phyloP scores from a whole-genome alignment of 1,140 invertebrate genomes.

The Cherax destructor region DNA sequence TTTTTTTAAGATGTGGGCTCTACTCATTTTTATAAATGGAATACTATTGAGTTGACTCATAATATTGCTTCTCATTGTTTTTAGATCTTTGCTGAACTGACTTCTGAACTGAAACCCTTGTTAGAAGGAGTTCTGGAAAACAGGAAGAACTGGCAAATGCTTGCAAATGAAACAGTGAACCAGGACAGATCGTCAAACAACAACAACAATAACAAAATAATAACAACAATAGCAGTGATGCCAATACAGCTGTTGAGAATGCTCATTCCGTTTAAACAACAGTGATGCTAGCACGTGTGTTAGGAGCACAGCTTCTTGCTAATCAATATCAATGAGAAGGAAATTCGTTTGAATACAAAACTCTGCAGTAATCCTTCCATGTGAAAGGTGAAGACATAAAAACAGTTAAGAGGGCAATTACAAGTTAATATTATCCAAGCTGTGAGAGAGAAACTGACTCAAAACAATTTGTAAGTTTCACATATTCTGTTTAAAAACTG shows the following conservation, averaged over 20 bases:
- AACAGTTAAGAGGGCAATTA: background rate
- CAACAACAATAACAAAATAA: constrained; percentile 60
- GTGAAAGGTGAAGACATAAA: too few species aligned
- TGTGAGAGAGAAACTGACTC: background rate
- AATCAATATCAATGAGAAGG: background rate
- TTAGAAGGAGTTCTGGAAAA: constrained; percentile 90
- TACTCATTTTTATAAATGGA: too few species aligned
- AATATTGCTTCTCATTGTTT: constrained; percentile 72
- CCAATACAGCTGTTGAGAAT: constrained; percentile 18
- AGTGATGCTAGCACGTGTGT: constrained; percentile 31
- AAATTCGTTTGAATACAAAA: background rate
- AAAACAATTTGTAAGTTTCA: background rate
- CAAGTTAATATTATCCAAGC: background rate
- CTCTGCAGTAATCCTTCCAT: too few species aligned
- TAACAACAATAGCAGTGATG: constrained; percentile 39
- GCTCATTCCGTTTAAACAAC: background rate
- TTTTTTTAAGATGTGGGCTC: too few species aligned
- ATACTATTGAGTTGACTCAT: too few species aligned
- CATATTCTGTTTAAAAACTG: background rate
- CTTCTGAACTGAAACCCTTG: constrained; percentile 85
- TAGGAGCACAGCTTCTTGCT: background rate
- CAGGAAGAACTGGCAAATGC: constrained; percentile 87
- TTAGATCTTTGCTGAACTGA: constrained; percentile 89
- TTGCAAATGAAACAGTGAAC: constrained; percentile 76
- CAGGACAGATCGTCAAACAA: constrained; percentile 16